Base-by-base conservation (phyloP, 1,140 invertebrate species). In the Globodera rostochiensis region DNA sequence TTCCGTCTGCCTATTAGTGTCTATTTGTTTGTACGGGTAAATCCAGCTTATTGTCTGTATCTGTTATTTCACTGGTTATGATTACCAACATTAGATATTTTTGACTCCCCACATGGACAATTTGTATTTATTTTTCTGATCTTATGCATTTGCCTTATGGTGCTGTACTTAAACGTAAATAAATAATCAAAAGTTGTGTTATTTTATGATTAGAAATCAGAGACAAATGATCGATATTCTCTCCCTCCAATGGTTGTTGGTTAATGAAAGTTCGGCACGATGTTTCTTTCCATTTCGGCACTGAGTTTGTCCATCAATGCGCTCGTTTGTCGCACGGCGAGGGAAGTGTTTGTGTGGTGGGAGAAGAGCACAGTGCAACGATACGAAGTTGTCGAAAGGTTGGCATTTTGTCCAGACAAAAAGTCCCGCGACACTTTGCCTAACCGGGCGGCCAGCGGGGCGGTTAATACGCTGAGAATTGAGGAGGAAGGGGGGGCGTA, bases 341-440 rank as follows among this genome's bases (percentile, higher is more conserved):
- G 69, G 0, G 69, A 36, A 36, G 69, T 36, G 69, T 71, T 71
- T 47, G 46, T 19, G n/a, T 71, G 69, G 5, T 19, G 69, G 2
- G 69, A 71, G n/a, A 71, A 71, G 36, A 71, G 25, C 25, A 71
- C 69, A 36, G 69, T 47, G 69, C 69, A 71, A 47, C 36, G 69
- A 13, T 71, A 71, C 57, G 57, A 64, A 15, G 57, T 19, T 0
- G 57, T 13, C 57, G 57, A 4, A 4, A 19, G 2, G 57, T 64
- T 64, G 57, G 1, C 57, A 64, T 19, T 64, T 15, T 64, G 57
- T 64, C 57, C 57, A 64, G 57, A 64, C 57, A 64, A 64, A 19
- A 13, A 19, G 15, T 15, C 57, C 57, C 57, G 57, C 5, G 57
- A 64, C 57, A 15, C 15, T 64, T 64, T 64, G 15, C 57, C 57